Conservation (phyloP, 2,113 vertebrate genomes). For the Manacus vitellinus region DNA sequence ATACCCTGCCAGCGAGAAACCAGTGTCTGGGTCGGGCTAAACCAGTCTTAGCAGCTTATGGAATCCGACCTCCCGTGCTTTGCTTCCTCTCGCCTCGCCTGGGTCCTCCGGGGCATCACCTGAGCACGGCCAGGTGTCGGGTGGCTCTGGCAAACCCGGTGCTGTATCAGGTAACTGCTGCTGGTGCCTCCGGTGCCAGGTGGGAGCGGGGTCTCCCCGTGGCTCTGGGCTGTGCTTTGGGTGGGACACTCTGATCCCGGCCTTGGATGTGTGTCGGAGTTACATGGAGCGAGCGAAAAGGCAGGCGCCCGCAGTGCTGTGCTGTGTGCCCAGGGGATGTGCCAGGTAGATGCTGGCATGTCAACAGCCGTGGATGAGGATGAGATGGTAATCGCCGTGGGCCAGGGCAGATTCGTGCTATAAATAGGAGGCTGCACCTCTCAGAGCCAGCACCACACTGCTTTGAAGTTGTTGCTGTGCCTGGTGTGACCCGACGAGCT, state of each 20-base stretch:
- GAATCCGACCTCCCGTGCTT: accelerated
- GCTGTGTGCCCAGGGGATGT: accelerated
- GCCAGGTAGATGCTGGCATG: background rate
- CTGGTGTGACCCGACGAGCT: background rate
- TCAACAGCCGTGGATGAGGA: background rate
- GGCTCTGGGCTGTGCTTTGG: accelerated
- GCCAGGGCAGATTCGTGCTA: background rate
- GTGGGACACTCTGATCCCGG: accelerated
- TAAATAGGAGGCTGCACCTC: conserved; percentile 9
- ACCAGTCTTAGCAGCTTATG: background rate
- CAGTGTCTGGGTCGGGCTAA: background rate
- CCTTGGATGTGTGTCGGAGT: accelerated
- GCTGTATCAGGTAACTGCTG: background rate
- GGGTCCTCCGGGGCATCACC: background rate
- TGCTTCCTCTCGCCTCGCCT: accelerated
- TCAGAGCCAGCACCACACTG: accelerated
- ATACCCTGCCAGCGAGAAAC: background rate
- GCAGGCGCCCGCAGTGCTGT: accelerated
- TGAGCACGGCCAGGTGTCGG: background rate
- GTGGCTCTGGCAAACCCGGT: background rate
- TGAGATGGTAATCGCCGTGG: background rate
- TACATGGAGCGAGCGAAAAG: accelerated
- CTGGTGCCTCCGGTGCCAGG: background rate
- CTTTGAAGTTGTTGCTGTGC: background rate
- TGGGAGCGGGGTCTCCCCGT: background rate